Conservation (phyloP, 1,140 invertebrate species). For the Penaeus japonicus region DNA sequence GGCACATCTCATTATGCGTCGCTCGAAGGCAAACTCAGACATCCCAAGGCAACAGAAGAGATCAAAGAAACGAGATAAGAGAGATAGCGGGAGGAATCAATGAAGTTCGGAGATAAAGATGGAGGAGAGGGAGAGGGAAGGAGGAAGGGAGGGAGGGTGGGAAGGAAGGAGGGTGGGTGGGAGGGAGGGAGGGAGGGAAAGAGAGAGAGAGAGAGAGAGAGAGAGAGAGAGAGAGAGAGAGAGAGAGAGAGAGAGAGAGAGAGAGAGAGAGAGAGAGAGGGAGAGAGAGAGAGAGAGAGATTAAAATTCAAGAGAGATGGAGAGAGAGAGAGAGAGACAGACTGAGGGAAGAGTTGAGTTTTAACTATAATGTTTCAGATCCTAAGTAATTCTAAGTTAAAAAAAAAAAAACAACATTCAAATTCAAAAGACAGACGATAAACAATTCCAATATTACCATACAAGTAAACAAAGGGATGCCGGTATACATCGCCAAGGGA, state of each 20-base stretch:
- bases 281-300: neutral
- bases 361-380: too few species aligned
- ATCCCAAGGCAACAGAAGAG: neutral
- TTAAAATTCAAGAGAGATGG: neutral
- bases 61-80: neutral
- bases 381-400: too few species aligned
- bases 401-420: too few species aligned
- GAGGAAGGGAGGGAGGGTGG: neutral
- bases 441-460: too few species aligned
- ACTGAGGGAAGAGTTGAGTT: too few species aligned
- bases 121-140: neutral
- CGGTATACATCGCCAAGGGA: too few species aligned
- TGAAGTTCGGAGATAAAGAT: neutral
- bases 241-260: slow-evolving; percentile 18
- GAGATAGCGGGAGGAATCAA: neutral
- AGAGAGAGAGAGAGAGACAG: too few species aligned
- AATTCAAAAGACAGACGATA: too few species aligned
- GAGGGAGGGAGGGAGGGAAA: neutral
- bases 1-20: too few species aligned
- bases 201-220: too few species aligned
- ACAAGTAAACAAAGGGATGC: too few species aligned
- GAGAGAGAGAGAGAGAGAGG: slow-evolving; percentile 3
- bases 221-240: neutral
- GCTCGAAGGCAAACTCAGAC: too few species aligned
- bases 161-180: neutral